These are phyloP conservation scores for Calyptomena viridis DNA, from an alignment of 2,113 vertebrate genomes.

Conservation along the genomic window DNA sequence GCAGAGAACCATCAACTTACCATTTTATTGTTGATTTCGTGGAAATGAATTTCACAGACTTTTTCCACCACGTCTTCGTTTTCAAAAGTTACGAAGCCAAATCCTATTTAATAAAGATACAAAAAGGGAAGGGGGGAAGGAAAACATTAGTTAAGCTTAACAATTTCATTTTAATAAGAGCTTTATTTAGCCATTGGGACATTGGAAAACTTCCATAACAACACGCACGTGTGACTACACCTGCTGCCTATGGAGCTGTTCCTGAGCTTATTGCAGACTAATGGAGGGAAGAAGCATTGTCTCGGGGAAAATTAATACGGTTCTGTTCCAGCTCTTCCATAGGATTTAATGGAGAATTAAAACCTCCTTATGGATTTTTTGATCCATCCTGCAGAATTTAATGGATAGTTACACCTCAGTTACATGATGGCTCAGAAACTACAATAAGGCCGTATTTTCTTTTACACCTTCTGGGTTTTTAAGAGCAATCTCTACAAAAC, in stretches of 20 bases:
- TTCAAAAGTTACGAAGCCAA: conserved; percentile 99
- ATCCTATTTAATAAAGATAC: conserved; percentile 77
- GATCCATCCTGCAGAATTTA: conserved; percentile 26
- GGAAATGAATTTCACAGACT: conserved; percentile 99
- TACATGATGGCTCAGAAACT: not conserved
- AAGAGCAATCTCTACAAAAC: conserved; percentile 30
- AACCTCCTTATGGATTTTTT: conserved; percentile 39
- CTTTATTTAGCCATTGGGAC: not conserved
- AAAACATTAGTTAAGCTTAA: not conserved
- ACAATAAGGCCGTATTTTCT: conserved; percentile 9
- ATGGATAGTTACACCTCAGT: conserved; percentile 26
- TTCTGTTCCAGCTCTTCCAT: conserved; percentile 22
- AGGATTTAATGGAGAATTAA: conserved; percentile 49
- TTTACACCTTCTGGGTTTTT: conserved; percentile 40
- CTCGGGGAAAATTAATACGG: not conserved
- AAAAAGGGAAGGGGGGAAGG: not conserved
- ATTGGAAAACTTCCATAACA: not conserved
- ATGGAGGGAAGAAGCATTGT: not conserved
- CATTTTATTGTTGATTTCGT: conserved; percentile 99
- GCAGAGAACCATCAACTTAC: conserved; percentile 78
- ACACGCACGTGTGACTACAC: not conserved
- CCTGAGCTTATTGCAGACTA: not conserved
- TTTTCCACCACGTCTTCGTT: conserved; percentile 99
- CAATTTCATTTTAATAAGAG: not conserved
- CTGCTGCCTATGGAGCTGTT: not conserved